Percentiles rank a stretch among this genome's conserved stretches.
Evolutionary conservation across 2,113 vertebrate genomes (phyloP).

Genomic region (Miniopterus natalensis): DNA sequence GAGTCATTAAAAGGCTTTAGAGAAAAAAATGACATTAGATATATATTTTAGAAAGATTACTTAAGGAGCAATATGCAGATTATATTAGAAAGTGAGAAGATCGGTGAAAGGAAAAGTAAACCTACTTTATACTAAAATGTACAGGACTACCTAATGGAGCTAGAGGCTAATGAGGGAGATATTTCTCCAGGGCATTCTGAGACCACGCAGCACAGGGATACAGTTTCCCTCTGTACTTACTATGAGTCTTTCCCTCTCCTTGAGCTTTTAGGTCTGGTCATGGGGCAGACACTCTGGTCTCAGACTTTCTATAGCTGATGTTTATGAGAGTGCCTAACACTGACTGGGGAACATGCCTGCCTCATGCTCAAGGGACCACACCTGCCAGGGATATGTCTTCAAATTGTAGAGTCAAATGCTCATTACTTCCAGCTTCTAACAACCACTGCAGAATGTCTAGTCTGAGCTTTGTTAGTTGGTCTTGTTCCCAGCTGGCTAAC

Average conservation of each 20-base stretch:
- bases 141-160: neutral
- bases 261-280: neutral
- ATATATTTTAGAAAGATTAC: neutral
- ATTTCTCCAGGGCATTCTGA: neutral
- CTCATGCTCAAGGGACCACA: neutral
- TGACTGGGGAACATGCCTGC: neutral
- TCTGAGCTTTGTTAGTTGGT: neutral
- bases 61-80: neutral
- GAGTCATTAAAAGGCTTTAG: neutral
- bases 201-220: neutral
- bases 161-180: neutral
- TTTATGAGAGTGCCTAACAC: neutral
- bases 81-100: neutral
- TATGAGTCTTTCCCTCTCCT: neutral
- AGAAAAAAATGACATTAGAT: neutral
- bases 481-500: neutral
- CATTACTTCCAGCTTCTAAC: neutral
- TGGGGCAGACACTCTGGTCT: neutral
- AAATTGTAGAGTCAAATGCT: neutral
- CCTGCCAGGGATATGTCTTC: neutral
- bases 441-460: too few species aligned
- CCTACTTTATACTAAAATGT: neutral
- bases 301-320: neutral
- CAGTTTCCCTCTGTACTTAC: neutral
- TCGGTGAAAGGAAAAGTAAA: neutral